Conservation (phyloP, 2,888 invertebrate genomes). For the Caenorhabditis afra region DNA sequence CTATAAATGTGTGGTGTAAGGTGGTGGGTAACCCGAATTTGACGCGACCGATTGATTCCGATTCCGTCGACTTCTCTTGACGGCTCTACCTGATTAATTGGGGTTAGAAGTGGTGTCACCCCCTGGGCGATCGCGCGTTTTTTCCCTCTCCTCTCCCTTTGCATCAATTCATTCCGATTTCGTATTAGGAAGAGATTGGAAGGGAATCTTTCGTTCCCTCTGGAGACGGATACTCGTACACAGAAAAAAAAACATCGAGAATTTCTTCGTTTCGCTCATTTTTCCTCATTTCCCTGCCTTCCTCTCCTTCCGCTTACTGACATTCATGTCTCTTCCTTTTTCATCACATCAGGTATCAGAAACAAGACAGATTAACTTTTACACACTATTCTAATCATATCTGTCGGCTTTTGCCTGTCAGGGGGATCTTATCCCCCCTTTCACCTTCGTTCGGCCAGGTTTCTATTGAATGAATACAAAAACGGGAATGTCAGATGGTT, state of each 20-base stretch:
- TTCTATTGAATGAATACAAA: conserved; percentile 3
- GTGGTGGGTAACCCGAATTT: conserved; percentile 44
- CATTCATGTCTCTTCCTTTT: conserved; percentile 10
- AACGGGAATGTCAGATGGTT: background rate
- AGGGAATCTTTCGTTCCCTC: background rate
- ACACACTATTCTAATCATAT: conserved; percentile 42
- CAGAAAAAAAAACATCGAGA: background rate
- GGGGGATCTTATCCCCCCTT: conserved; percentile 13
- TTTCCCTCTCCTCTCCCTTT: background rate
- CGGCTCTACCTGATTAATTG: conserved; percentile 56
- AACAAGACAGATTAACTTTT: conserved; percentile 47
- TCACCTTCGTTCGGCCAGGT: conserved; percentile 16
- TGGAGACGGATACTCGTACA: background rate
- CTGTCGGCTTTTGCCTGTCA: conserved; percentile 9
- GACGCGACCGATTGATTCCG: conserved; percentile 21
- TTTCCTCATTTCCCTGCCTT: background rate
- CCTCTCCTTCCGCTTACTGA: no score
- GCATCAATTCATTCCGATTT: conserved; percentile 11
- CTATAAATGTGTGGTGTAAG: no score
- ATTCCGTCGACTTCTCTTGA: conserved; percentile 19
- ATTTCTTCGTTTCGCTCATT: background rate
- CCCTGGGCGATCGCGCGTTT: background rate
- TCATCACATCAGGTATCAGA: conserved; percentile 35
- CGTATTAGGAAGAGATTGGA: conserved; percentile 5
- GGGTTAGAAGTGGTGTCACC: conserved; percentile 36